These are phyloP conservation scores for Nomada flava DNA, from an alignment of 2,888 invertebrate species.

Conservation along the genomic window DNA sequence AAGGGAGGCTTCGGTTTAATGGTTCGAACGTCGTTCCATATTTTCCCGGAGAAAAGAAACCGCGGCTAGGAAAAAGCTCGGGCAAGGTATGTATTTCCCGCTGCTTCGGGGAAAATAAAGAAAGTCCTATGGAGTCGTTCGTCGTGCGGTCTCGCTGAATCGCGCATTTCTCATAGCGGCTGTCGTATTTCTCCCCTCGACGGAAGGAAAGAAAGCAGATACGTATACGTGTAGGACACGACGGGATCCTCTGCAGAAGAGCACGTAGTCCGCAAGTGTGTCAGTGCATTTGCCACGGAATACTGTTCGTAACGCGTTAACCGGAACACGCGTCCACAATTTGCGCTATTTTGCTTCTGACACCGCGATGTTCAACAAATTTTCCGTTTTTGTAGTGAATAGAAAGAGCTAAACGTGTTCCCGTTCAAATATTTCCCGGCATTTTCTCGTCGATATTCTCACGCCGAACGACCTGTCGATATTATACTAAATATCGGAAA, in stretches of 20 bases:
- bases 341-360: not conserved
- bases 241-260: not conserved
- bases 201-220: constrained; percentile 2
- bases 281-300: constrained; percentile 9
- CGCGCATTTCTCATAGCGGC: not conserved
- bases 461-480: too few species aligned
- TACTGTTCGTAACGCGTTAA: constrained; percentile 11
- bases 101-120: not conserved
- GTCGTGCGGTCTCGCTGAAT: not conserved
- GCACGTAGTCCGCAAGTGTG: constrained; percentile 3
- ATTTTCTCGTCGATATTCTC: too few species aligned
- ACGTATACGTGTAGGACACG: constrained; percentile 8
- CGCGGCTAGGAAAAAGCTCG: too few species aligned
- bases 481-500: too few species aligned
- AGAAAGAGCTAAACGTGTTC: not conserved
- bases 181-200: not conserved
- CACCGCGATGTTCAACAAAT: not conserved
- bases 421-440: too few species aligned
- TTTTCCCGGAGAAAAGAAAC: not conserved
- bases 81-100: not conserved
- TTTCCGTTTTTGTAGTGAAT: not conserved
- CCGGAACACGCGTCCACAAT: not conserved
- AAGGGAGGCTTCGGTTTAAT: constrained; percentile 16
- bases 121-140: not conserved
- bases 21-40: not conserved